Base-by-base conservation (phyloP, 2,797 vertebrate genomes). In the Benthosema pterotum region DNA sequence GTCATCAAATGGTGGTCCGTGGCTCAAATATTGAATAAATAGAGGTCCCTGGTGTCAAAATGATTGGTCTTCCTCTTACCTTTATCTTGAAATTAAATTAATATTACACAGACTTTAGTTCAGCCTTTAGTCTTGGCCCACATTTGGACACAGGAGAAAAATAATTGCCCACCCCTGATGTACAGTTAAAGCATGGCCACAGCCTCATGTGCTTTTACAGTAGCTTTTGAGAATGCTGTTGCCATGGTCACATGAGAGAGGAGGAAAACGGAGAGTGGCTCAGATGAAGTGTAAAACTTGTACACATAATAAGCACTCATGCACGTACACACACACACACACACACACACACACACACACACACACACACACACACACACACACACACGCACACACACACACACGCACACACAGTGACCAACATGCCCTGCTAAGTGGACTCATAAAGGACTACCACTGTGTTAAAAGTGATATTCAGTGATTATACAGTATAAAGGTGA, bases 381-480 rank as follows among this genome's bases (percentile, higher is more conserved):
- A 59, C 72, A 65, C 63, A 45, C 17, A 65, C 69, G 63, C 69
- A 59, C 51, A 56, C 46, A 52, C 62, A 54, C 17, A 42, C 38
- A 45, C 32, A 69, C 18, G 61, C 72, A 50, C 66, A 54, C 5
- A 22, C 13, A 58, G 11, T 45, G 5, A 58, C 42, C 25, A 13
- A 46, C 18, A 17, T 51, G 16, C 5, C 32, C 32, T 38, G 7
- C 32, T 11, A 38, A 11, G 14, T 28, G 22, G 65, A 70, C 71
- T 74, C 72, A 75, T 65, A 76, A 72, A 78, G 52, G 52, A 60
- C 66, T 65, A 15, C 58, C 52, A 32, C 52, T 50, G 49, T 67
- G 58, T 80, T 69, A 67, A 65, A 14, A 55, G 15, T 53, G 66
- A 66, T 75, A 82, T 75, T 68, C 52, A 63, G 71, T 19, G 62